Conservation (phyloP, 2,113 vertebrate genomes). For the Hucho hucho region DNA sequence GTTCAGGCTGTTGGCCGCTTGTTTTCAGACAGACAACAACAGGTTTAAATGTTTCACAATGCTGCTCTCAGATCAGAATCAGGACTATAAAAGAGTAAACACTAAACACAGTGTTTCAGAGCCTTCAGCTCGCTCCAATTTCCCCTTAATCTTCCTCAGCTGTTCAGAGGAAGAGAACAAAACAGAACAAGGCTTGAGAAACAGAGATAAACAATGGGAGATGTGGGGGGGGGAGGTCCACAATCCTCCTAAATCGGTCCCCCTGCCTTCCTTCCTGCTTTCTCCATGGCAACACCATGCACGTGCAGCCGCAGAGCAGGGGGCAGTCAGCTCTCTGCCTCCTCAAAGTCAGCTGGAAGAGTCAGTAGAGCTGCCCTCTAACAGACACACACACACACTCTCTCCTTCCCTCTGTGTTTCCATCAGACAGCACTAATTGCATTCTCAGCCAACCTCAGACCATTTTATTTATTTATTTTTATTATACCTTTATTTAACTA, state of each 20-base stretch:
- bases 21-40: conserved; percentile 57
- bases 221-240: conserved; percentile 62
- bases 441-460: no score
- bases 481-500: no score
- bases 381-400: no score
- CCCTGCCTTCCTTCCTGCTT: neutral
- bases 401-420: no score
- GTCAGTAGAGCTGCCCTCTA: no score
- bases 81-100: conserved; percentile 47
- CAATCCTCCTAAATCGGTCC: neutral
- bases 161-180: conserved; percentile 64
- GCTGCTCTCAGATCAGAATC: conserved; percentile 56
- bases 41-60: conserved; percentile 59
- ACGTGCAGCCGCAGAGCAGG: no score
- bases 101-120: conserved; percentile 64
- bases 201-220: conserved; percentile 63
- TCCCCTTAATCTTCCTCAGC: conserved; percentile 68
- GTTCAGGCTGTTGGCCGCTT: conserved; percentile 42
- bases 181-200: conserved; percentile 68
- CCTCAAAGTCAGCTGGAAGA: no score
- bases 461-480: no score
- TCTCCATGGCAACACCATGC: no score
- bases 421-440: no score
- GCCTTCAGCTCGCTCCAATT: conserved; percentile 49
- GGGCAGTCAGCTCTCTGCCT: no score